Evolutionary conservation across 2,888 invertebrate genomes (phyloP).

Genomic region (Patella pellucida): DNA sequence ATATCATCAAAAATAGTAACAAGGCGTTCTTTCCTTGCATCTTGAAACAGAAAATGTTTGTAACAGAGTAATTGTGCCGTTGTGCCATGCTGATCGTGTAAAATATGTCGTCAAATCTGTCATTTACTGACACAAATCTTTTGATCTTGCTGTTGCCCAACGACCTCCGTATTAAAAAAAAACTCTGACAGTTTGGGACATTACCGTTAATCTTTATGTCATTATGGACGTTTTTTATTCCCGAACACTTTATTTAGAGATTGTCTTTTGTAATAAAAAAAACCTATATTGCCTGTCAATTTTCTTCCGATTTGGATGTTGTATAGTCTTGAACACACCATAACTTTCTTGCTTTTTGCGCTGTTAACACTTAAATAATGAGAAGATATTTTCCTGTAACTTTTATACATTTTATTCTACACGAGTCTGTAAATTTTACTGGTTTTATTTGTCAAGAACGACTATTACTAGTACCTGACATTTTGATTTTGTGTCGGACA

Average conservation of each 20-base stretch:
- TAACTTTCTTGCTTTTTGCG: too few relatives aligned
- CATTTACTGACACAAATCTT: conserved; percentile 4
- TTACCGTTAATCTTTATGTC: conserved; percentile 2
- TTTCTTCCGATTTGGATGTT: not conserved
- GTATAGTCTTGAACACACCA: too few relatives aligned
- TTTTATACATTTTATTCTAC: too few relatives aligned
- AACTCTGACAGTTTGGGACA: not conserved
- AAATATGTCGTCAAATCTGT: conserved; percentile 6
- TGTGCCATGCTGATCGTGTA: not conserved
- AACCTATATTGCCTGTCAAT: conserved; percentile 6
- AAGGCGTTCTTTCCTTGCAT: not conserved
- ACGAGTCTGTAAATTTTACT: too few relatives aligned
- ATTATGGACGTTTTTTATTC: not conserved
- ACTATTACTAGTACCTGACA: too few relatives aligned
- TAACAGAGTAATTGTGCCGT: conserved; percentile 1
- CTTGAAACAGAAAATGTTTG: conserved; percentile 3
- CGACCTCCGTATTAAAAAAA: not conserved
- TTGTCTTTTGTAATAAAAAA: not conserved
- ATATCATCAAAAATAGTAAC: not conserved
- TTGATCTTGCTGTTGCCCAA: not conserved
- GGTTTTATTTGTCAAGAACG: too few relatives aligned
- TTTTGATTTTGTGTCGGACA: too few relatives aligned
- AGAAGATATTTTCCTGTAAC: too few relatives aligned
- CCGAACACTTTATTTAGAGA: too few relatives aligned
- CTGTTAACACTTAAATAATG: too few relatives aligned